These are phyloP conservation scores for Crenuchus spilurus DNA, from an alignment of 2,797 vertebrate species.

Conservation along the genomic window DNA sequence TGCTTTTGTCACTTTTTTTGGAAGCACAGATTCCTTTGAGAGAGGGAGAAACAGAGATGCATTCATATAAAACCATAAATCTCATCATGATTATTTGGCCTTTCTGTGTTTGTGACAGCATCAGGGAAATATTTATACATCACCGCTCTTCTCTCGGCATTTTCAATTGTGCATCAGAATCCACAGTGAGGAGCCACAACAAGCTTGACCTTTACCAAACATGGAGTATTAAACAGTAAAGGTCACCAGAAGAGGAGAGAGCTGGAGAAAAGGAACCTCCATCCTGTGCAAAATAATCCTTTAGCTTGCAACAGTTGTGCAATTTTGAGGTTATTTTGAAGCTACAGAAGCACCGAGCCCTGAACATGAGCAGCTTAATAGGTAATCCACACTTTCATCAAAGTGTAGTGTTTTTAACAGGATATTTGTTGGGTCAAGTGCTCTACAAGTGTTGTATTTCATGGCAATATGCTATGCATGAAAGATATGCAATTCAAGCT, in stretches of 20 bases:
- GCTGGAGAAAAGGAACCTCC: constrained; percentile 54
- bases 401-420: not conserved
- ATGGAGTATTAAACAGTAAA: constrained; percentile 81
- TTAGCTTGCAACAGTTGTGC: constrained; percentile 30
- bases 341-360: not conserved
- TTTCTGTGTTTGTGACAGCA: constrained; percentile 72
- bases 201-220: constrained; percentile 82
- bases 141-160: constrained; percentile 60
- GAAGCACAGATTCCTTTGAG: not conserved
- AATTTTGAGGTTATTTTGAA: constrained; percentile 41
- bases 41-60: constrained; percentile 16
- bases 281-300: constrained; percentile 39
- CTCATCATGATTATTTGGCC: constrained; percentile 65
- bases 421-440: constrained; percentile 17
- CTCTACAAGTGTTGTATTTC: not conserved
- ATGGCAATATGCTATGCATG: not conserved
- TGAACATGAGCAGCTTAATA: constrained; percentile 36
- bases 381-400: constrained; percentile 32
- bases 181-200: constrained; percentile 77
- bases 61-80: constrained; percentile 59
- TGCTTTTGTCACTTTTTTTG: not conserved
- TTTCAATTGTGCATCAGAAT: constrained; percentile 77
- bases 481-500: not conserved
- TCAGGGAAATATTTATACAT: constrained; percentile 73
- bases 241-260: constrained; percentile 71